Conservation (phyloP, 2,113 vertebrate genomes). For the Tamias sibiricus region DNA sequence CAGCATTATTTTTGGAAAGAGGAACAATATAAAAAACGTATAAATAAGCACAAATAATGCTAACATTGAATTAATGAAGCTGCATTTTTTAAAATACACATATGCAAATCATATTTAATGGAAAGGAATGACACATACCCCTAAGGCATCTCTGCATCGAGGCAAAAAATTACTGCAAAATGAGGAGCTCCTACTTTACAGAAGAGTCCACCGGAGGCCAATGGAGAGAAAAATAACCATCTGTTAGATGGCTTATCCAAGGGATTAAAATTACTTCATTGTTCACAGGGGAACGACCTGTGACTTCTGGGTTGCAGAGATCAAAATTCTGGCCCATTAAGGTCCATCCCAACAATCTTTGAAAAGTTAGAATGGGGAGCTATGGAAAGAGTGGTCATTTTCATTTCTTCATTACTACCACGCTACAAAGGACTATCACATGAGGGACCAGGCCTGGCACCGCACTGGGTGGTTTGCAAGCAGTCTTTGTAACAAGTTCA, state of each 20-base stretch:
- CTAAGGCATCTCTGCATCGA: background rate
- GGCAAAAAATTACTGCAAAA: background rate
- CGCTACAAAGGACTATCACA: fast-evolving
- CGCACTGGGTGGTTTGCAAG: background rate
- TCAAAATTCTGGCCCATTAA: background rate
- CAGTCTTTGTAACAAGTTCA: background rate
- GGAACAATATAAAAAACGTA: constrained; percentile 64
- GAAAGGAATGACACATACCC: background rate
- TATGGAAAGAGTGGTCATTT: background rate
- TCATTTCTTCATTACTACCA: background rate
- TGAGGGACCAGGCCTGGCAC: background rate
- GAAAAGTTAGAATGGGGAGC: background rate
- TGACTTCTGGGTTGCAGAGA: constrained; percentile 22
- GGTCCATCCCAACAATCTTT: background rate
- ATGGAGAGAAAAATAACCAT: fast-evolving
- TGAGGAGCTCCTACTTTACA: background rate
- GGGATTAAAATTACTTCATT: background rate
- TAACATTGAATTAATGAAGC: constrained; percentile 53
- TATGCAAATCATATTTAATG: constrained; percentile 44
- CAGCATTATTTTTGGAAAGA: constrained; percentile 65
- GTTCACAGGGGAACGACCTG: background rate
- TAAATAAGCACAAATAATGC: constrained; percentile 47
- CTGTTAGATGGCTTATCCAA: background rate
- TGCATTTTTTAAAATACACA: constrained; percentile 35
- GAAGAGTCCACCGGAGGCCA: background rate